A percentile compares a stretch with the other conserved stretches of the same genome.
Evolutionary conservation across 2,888 invertebrate species (phyloP).

Genomic region (Leucophenga montana): DNA sequence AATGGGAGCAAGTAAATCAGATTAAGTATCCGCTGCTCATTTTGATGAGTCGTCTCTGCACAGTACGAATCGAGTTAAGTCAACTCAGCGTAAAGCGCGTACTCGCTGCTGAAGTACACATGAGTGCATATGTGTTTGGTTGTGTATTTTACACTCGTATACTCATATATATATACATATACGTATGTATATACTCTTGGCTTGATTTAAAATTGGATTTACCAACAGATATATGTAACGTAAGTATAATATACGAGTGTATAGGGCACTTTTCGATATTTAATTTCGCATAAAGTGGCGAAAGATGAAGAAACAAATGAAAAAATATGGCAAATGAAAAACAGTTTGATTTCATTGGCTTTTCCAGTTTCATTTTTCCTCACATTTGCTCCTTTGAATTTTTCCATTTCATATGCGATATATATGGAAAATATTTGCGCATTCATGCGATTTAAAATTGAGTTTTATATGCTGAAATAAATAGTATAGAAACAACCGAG

Average conservation of each 20-base stretch:
- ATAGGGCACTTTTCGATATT: background rate
- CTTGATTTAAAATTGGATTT: slow-evolving; percentile 43
- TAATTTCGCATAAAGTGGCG: background rate
- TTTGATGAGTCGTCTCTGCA: slow-evolving; percentile 59
- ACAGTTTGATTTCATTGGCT: too few species aligned
- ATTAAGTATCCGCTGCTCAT: slow-evolving; percentile 66
- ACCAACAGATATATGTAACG: slow-evolving; percentile 1
- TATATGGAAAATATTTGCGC: slow-evolving; percentile 9
- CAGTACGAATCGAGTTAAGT: background rate
- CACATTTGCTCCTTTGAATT: slow-evolving; percentile 35
- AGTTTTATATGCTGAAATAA: slow-evolving; percentile 8
- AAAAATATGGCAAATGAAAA: too few species aligned
- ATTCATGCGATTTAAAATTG: slow-evolving; percentile 10
- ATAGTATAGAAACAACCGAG: background rate
- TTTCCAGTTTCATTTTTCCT: slow-evolving; percentile 3
- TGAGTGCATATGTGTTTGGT: background rate
- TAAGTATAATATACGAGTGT: background rate
- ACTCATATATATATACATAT: background rate
- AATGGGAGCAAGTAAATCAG: slow-evolving; percentile 60
- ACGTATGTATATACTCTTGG: slow-evolving; percentile 16
- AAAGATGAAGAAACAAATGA: too few species aligned
- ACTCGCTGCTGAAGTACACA: slow-evolving; percentile 1
- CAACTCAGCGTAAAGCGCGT: background rate
- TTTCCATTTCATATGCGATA: background rate
- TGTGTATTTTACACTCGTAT: background rate